Evolutionary conservation across 1,140 invertebrate genomes (phyloP), one percentile per base, ranked within the genome.

Genomic region (Sycophaga agraensis): DNA sequence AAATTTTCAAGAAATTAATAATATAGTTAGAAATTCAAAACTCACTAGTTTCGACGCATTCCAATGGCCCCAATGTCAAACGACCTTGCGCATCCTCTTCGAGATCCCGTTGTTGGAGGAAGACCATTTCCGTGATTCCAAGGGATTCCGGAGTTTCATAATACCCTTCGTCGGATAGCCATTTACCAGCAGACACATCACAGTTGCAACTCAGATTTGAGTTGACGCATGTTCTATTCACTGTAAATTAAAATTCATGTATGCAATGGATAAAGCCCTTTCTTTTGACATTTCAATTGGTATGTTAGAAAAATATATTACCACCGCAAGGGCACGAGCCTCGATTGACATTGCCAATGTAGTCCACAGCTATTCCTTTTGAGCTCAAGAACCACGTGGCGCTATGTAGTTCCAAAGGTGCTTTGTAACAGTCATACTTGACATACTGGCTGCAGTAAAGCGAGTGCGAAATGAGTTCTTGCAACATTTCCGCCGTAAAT

Each of bases 11-110:
- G 0, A 21, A 11, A 2, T 28, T 50, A 26, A 53, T 2, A 28
- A 42, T 22, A 26, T 19, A 9, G 17, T 19, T 4, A 22, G 51
- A 48, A 62, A 45, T 7, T 8, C 0, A n/a, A 34, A 51, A 82
- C 86, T 85, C 82, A 96, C 94, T 94, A 59, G 92, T 94, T 85
- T 96, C 94, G 45, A 96, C 93, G 78, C 94, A 97, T 77, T 95
- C 91, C 48, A 97, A 80, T 11, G 93, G 92, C 5, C 94, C 94
- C 12, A 97, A 78, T 1, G 92, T 95, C 9, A 97, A 91, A 65
- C 92, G 84, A 1, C 91, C 94, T 61, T 89, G 86, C 1, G 92
- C 91, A 73, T 93, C 89, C 62, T 88, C 85, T 54, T 88, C 86
- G 49, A 94, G 80, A 73, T 93, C 87, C 64, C 88, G 87, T 69